Percentiles rank a stretch among this genome's conserved stretches.
These are phyloP conservation scores for Brienomyrus brachyistius DNA, from an alignment of 2,113 vertebrate species.

Conservation along the genomic window DNA sequence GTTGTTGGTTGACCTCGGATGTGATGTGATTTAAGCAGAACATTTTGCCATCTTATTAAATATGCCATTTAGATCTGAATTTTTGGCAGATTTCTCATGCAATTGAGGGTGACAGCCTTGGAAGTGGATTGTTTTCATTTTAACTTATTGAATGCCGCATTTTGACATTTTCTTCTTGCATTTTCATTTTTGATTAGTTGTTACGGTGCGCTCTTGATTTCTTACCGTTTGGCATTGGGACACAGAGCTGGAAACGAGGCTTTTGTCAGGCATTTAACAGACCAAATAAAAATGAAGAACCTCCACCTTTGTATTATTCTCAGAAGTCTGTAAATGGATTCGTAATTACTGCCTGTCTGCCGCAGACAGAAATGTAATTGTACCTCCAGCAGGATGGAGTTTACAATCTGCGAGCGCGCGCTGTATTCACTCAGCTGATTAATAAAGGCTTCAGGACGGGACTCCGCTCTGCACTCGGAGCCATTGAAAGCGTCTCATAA, in stretches of 20 bases:
- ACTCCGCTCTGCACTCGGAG: background rate
- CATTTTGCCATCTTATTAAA: background rate
- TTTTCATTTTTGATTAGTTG: background rate
- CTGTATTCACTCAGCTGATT: conserved; percentile 18
- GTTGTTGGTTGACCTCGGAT: background rate
- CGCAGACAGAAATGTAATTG: conserved; percentile 23
- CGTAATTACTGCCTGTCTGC: conserved; percentile 33
- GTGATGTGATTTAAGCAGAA: background rate
- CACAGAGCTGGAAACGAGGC: background rate
- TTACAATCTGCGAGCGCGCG: conserved; percentile 1
- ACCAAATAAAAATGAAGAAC: conserved; percentile 13
- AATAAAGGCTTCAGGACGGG: conserved; percentile 14
- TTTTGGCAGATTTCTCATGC: background rate
- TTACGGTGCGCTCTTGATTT: background rate
- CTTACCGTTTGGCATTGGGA: background rate
- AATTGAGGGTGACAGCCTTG: background rate
- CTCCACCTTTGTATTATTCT: conserved; percentile 20
- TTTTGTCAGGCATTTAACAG: conserved; percentile 16
- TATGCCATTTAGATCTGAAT: background rate
- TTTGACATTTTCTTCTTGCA: background rate
- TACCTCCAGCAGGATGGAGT: conserved; percentile 26
- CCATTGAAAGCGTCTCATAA: background rate
- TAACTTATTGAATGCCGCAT: background rate
- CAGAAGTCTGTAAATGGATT: conserved; percentile 29
- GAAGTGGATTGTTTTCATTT: background rate